phyloP scores from a whole-genome alignment of 92 coral and sea anemone species.

The Actinernus sp. region DNA sequence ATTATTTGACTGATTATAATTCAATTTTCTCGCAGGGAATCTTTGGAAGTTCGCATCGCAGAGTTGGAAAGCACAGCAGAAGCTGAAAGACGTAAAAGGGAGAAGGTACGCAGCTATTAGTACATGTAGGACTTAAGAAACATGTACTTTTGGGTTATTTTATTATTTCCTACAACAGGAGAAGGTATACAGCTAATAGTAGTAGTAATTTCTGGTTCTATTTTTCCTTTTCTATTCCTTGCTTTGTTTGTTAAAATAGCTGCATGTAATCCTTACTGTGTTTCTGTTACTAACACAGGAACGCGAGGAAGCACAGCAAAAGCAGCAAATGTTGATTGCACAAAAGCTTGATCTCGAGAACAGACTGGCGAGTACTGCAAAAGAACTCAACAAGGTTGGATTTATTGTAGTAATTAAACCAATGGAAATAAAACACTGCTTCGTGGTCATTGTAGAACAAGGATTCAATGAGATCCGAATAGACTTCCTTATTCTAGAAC shows the following conservation, averaged over 20 bases:
- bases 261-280: background rate
- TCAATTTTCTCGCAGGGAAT: conserved; percentile 24
- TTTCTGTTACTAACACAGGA: conserved; percentile 56
- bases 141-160: too few species aligned
- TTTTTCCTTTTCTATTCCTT: background rate
- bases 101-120: conserved; percentile 63
- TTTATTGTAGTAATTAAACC: too few species aligned
- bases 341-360: conserved; percentile 94
- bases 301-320: conserved; percentile 79
- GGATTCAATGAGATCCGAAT: too few species aligned
- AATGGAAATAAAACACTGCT: too few species aligned
- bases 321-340: conserved; percentile 80
- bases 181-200: too few species aligned
- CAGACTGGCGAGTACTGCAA: conserved; percentile 64
- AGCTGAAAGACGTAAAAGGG: conserved; percentile 55
- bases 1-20: background rate
- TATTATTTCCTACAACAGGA: too few species aligned
- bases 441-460: too few species aligned
- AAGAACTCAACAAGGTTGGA: conserved; percentile 85
- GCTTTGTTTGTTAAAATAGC: background rate
- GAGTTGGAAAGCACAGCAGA: conserved; percentile 53
- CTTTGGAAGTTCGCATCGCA: conserved; percentile 57
- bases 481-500: too few species aligned
- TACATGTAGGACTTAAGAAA: too few species aligned
- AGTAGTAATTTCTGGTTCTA: background rate